These are phyloP conservation scores for Brachycybe producta DNA, from an alignment of 2,888 invertebrate species.

Conservation along the genomic window DNA sequence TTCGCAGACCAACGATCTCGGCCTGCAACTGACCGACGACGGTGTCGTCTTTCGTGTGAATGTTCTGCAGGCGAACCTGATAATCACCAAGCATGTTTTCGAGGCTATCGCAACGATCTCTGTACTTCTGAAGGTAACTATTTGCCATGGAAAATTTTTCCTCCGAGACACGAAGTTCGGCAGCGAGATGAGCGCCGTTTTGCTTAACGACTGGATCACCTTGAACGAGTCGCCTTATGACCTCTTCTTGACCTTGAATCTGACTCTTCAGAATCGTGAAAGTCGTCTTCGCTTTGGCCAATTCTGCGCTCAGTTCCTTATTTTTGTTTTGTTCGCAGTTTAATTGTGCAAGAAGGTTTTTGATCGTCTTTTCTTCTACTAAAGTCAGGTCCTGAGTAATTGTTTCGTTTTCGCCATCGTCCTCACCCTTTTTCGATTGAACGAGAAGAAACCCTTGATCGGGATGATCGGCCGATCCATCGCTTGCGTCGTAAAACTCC, in stretches of 20 bases:
- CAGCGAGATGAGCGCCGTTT: not conserved
- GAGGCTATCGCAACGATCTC: not conserved
- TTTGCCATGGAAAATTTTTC: not conserved
- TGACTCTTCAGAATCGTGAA: not conserved
- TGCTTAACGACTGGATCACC: not conserved
- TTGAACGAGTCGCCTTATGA: conserved; percentile 4
- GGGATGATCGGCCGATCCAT: not conserved
- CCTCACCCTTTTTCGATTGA: not conserved
- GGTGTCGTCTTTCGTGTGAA: not conserved
- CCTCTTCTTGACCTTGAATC: conserved; percentile 10
- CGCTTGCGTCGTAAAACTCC: conserved; percentile 2
- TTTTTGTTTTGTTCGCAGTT: conserved; percentile 1
- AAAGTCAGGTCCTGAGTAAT: not conserved
- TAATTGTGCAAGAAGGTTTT: conserved; percentile 1
- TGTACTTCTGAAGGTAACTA: conserved; percentile 1
- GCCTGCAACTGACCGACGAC: not conserved
- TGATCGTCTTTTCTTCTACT: conserved; percentile 2
- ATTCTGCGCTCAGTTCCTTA: not conserved
- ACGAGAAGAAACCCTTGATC: conserved; percentile 9
- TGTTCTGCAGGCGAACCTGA: not conserved
- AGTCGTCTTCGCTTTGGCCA: not conserved
- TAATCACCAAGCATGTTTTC: not conserved
- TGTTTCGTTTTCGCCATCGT: not conserved
- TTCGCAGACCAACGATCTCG: not conserved
- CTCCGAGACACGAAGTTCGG: not conserved